Conservation (phyloP, 2,888 invertebrate genomes). For the Drosophila nr. perissopoda region DNA sequence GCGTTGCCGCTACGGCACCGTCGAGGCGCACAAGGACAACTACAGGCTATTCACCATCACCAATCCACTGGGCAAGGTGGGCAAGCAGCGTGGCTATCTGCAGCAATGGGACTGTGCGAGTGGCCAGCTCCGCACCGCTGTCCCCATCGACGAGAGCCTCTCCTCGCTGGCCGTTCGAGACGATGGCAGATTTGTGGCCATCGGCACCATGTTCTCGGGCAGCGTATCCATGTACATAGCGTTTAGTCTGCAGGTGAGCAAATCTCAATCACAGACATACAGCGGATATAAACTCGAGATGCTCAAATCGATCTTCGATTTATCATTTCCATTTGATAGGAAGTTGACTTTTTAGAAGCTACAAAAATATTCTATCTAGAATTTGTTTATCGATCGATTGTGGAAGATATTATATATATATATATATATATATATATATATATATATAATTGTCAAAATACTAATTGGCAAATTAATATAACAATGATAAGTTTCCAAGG, state of each 20-base stretch:
- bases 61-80: slow-evolving; percentile 91
- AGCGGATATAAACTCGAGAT: not conserved
- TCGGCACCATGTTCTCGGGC: slow-evolving; percentile 97
- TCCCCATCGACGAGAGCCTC: slow-evolving; percentile 90
- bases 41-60: slow-evolving; percentile 91
- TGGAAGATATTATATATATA: not conserved
- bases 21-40: slow-evolving; percentile 88
- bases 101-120: slow-evolving; percentile 91
- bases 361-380: not conserved
- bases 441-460: too few relatives aligned
- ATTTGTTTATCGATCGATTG: not conserved
- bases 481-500: too few relatives aligned
- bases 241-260: slow-evolving; percentile 93
- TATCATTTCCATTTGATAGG: not conserved
- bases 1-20: slow-evolving; percentile 91
- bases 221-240: slow-evolving; percentile 95
- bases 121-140: slow-evolving; percentile 87
- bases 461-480: too few relatives aligned
- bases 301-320: not conserved
- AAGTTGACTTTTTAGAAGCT: not conserved
- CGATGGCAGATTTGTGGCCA: slow-evolving; percentile 96
- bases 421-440: too few relatives aligned
- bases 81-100: slow-evolving; percentile 90
- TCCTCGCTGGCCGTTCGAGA: slow-evolving; percentile 94
- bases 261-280: not conserved